phyloP scores from a whole-genome alignment of 2,888 invertebrate species.

The Dasypogon diadema region DNA sequence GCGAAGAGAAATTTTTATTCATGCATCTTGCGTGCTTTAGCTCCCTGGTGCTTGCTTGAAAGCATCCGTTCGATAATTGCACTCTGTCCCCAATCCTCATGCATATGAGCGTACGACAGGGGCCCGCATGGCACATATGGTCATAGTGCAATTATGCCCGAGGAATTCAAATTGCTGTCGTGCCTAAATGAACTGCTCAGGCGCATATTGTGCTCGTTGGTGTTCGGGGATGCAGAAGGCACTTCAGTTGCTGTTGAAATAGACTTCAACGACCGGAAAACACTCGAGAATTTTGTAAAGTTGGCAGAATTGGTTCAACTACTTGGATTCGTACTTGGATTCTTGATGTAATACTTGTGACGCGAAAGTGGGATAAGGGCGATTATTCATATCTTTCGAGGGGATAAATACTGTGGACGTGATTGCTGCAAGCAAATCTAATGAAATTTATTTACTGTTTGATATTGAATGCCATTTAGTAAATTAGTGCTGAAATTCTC shows the following conservation, averaged over 20 bases:
- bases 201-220: neutral
- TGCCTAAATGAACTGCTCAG: constrained; percentile 19
- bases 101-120: constrained; percentile 8
- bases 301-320: constrained; percentile 24
- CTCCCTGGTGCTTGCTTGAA: neutral
- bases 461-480: too few species aligned
- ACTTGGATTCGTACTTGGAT: neutral
- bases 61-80: constrained; percentile 27
- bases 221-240: constrained; percentile 15
- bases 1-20: too few species aligned
- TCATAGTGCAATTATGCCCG: constrained; percentile 20
- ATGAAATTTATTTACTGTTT: too few species aligned
- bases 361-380: neutral
- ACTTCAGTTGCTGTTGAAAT: neutral
- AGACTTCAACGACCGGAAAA: constrained; percentile 28
- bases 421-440: too few species aligned
- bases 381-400: neutral
- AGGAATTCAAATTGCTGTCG: constrained; percentile 34
- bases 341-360: neutral
- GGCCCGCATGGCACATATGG: constrained; percentile 31
- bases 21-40: constrained; percentile 1
- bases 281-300: constrained; percentile 10
- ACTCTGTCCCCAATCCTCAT: neutral
- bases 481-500: too few species aligned
- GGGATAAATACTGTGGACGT: too few species aligned